These are phyloP conservation scores for Sepioteuthis lessoniana DNA, from an alignment of 2,888 invertebrate genomes.

Conservation along the genomic window DNA sequence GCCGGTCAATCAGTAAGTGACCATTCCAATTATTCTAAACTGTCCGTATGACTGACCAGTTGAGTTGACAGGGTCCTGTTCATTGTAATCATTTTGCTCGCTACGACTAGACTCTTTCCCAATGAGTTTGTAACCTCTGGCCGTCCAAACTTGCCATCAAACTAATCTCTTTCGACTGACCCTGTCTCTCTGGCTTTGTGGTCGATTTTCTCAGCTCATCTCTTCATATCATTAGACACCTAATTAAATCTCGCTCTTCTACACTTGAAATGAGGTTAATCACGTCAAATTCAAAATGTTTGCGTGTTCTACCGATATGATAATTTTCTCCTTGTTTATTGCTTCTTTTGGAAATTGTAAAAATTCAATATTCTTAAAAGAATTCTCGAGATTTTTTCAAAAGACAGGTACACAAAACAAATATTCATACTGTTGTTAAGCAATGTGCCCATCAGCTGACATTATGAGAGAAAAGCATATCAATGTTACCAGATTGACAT, in stretches of 20 bases:
- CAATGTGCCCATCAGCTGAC: too few relatives aligned
- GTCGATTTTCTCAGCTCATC: neutral
- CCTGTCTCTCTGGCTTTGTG: neutral
- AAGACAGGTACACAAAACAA: too few relatives aligned
- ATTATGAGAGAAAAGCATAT: too few relatives aligned
- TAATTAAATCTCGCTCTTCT: neutral
- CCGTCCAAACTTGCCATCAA: neutral
- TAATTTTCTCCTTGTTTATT: neutral
- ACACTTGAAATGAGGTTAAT: neutral
- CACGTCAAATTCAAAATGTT: neutral
- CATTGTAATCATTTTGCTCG: neutral
- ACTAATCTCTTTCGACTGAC: neutral
- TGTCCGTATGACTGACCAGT: neutral
- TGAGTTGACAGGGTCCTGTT: neutral
- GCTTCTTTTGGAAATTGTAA: too few relatives aligned
- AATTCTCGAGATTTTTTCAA: too few relatives aligned
- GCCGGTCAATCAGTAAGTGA: neutral
- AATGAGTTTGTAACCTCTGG: neutral
- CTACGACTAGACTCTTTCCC: neutral
- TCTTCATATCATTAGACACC: neutral
- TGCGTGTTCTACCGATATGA: neutral
- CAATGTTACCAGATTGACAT: too few relatives aligned
- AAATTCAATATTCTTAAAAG: too few relatives aligned
- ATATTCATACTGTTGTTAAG: too few relatives aligned
- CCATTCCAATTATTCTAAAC: neutral